These are phyloP conservation scores for Tetrax tetrax DNA, from an alignment of 2,113 vertebrate genomes.

Conservation along the genomic window DNA sequence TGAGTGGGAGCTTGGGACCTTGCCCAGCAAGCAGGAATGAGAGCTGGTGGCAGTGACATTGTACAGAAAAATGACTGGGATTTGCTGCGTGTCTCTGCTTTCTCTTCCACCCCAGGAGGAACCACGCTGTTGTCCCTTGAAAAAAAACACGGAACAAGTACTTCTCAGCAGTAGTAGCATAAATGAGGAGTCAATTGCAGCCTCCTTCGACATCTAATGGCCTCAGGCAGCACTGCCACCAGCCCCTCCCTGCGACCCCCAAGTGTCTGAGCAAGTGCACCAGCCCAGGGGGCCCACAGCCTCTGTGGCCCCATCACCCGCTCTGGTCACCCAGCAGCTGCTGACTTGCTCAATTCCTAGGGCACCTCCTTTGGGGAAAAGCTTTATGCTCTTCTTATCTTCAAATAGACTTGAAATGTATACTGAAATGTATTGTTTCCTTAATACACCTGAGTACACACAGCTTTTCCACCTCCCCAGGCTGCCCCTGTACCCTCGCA, in stretches of 20 bases:
- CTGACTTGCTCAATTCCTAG: neutral
- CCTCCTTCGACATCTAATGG: neutral
- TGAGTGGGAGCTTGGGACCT: neutral
- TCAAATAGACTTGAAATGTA: neutral
- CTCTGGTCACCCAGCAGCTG: neutral
- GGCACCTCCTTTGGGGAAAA: neutral
- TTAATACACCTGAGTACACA: neutral
- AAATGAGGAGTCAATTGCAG: neutral
- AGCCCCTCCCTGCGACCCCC: neutral
- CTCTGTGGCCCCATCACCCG: accelerated
- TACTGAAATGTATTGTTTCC: neutral
- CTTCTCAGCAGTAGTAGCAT: neutral
- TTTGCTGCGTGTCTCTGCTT: neutral
- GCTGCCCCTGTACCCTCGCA: neutral
- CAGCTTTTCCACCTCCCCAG: neutral
- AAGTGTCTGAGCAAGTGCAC: neutral
- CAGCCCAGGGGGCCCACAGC: accelerated
- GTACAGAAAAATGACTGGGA: neutral
- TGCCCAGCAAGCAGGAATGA: neutral
- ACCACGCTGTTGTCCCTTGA: neutral
- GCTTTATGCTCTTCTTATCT: neutral
- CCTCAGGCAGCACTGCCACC: neutral
- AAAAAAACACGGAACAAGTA: neutral
- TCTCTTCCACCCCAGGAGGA: neutral
- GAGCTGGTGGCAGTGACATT: neutral